phyloP scores from a whole-genome alignment of 1,140 invertebrate species.

The Trichoplusia ni region DNA sequence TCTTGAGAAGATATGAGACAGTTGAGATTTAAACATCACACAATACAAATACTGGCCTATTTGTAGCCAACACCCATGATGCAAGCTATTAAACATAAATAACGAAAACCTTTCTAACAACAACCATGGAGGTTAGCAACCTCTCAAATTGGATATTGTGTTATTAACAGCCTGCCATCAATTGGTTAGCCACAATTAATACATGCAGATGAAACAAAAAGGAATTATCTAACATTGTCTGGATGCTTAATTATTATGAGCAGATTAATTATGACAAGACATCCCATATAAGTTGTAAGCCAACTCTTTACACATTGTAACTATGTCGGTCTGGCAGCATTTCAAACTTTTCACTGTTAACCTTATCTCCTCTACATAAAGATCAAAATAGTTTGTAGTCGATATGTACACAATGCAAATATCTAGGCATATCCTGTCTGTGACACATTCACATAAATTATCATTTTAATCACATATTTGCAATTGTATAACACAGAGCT shows the following conservation, averaged over 20 bases:
- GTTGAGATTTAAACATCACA: too few relatives aligned
- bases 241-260: constrained; percentile 55
- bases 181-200: constrained; percentile 32
- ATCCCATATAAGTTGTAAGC: constrained; percentile 39
- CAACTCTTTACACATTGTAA: constrained; percentile 22
- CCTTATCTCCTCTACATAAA: background rate
- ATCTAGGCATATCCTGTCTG: constrained; percentile 55
- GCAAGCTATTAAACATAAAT: too few relatives aligned
- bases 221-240: constrained; percentile 57
- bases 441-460: constrained; percentile 58
- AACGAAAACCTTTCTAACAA: background rate
- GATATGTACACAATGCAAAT: constrained; percentile 50
- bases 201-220: constrained; percentile 47
- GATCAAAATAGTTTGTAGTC: background rate
- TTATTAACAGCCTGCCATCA: constrained; percentile 12
- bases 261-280: constrained; percentile 52
- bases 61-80: too few relatives aligned
- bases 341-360: background rate
- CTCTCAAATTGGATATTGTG: constrained; percentile 7
- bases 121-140: background rate
- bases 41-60: too few relatives aligned
- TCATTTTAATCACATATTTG: constrained; percentile 60
- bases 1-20: too few relatives aligned
- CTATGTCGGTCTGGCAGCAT: constrained; percentile 20
- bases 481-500: constrained; percentile 2